Percentiles rank a stretch among this genome's conserved stretches.
Evolutionary conservation across 1,140 invertebrate genomes (phyloP).

Genomic region (Drosophila ananassae): DNA sequence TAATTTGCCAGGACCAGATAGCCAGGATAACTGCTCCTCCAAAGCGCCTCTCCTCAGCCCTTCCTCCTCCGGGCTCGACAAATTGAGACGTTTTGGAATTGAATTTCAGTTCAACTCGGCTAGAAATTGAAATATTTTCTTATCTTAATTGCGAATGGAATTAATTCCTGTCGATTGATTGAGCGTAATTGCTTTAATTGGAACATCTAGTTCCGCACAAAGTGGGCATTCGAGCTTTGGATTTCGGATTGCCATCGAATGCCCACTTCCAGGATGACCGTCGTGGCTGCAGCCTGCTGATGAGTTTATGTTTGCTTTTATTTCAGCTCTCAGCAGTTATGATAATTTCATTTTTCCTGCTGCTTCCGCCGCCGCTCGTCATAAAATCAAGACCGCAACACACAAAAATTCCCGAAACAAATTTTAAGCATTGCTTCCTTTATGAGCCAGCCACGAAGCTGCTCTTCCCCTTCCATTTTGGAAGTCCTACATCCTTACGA

Average conservation of each 20-base stretch:
- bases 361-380: constrained; percentile 27
- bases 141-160: constrained; percentile 32
- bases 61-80: not conserved
- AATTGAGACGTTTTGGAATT: constrained; percentile 19
- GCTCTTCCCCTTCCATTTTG: not conserved
- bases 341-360: constrained; percentile 61
- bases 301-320: constrained; percentile 63
- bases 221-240: not conserved
- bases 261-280: not conserved
- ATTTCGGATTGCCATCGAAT: not conserved
- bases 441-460: constrained; percentile 32
- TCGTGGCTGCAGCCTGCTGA: constrained; percentile 50
- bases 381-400: constrained; percentile 53
- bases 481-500: constrained; percentile 3
- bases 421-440: constrained; percentile 70
- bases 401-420: constrained; percentile 55
- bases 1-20: constrained; percentile 39
- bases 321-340: constrained; percentile 53
- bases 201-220: not conserved
- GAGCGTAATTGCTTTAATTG: constrained; percentile 18
- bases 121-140: constrained; percentile 33
- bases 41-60: not conserved
- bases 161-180: constrained; percentile 34
- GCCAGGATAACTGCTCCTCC: not conserved
- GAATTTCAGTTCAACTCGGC: constrained; percentile 11